phyloP scores from a whole-genome alignment of 2,113 vertebrate genomes.

The Epinephelus moara region DNA sequence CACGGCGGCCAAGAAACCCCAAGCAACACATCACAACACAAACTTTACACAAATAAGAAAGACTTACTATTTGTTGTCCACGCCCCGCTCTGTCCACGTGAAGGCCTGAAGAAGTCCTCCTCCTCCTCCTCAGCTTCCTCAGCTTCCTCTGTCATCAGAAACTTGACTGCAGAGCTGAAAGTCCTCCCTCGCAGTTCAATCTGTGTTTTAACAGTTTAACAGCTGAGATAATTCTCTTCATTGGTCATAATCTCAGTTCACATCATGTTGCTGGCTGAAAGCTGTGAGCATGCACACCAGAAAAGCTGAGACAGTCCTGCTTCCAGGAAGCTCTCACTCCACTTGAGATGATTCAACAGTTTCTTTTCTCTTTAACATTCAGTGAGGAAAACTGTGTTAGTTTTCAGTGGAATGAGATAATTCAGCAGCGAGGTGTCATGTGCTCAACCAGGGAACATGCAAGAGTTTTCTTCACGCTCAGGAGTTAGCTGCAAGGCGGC shows the following conservation, averaged over 20 bases:
- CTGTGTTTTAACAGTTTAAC: neutral
- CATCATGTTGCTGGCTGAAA: neutral
- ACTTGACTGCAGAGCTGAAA: neutral
- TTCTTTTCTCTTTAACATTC: neutral
- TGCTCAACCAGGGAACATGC: neutral
- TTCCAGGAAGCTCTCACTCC: neutral
- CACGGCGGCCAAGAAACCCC: neutral
- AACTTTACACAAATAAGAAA: neutral
- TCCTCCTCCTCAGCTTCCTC: neutral
- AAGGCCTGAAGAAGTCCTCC: neutral
- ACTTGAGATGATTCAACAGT: neutral
- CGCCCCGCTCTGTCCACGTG: neutral
- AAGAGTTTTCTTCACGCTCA: neutral
- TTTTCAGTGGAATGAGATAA: neutral
- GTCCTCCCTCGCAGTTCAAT: neutral
- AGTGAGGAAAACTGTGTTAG: neutral
- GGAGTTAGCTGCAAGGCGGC: neutral
- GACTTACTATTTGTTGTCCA: constrained; percentile 1
- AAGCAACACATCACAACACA: neutral
- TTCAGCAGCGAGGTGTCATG: neutral
- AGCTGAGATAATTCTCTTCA: neutral
- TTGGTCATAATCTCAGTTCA: neutral
- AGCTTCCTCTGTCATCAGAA: neutral
- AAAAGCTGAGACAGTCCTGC: neutral
- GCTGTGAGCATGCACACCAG: neutral